These are phyloP conservation scores for Mythimna vitellina DNA, from an alignment of 2,888 invertebrate species.

Conservation along the genomic window DNA sequence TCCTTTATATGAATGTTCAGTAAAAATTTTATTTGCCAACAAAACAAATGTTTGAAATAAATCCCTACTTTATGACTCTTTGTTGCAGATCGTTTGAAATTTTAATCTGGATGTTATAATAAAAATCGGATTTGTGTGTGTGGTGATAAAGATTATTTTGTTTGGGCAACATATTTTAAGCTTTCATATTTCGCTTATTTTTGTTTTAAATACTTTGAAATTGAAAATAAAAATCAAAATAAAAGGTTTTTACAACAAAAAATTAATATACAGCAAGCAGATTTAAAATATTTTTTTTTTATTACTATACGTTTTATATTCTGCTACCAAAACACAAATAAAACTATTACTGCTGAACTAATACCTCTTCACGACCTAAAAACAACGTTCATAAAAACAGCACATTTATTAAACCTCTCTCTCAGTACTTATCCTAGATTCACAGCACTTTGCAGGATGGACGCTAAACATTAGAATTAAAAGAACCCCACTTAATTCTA, in stretches of 20 bases:
- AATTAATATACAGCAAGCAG: background rate
- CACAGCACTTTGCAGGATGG: constrained; percentile 29
- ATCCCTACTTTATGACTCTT: constrained; percentile 48
- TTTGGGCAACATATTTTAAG: constrained; percentile 25
- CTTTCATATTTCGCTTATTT: background rate
- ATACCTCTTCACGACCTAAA: background rate
- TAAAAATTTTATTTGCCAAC: constrained; percentile 38
- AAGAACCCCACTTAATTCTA: constrained; percentile 53
- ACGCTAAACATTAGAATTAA: constrained; percentile 55
- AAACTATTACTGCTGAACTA: background rate
- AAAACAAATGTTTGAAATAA: constrained; percentile 54
- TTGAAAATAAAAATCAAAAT: background rate
- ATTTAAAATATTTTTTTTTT: no score
- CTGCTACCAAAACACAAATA: background rate
- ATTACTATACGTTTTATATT: background rate
- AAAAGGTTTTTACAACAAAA: no score
- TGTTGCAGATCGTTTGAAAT: constrained; percentile 55
- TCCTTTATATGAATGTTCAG: constrained; percentile 28
- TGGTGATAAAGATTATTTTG: constrained; percentile 53
- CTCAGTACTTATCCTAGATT: constrained; percentile 18
- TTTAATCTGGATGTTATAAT: constrained; percentile 56
- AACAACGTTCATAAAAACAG: constrained; percentile 1
- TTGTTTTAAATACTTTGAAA: background rate
- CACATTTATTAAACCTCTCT: background rate
- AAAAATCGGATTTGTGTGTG: constrained; percentile 59